phyloP scores from a whole-genome alignment of 1,140 invertebrate species.

The Oppia nitens region DNA sequence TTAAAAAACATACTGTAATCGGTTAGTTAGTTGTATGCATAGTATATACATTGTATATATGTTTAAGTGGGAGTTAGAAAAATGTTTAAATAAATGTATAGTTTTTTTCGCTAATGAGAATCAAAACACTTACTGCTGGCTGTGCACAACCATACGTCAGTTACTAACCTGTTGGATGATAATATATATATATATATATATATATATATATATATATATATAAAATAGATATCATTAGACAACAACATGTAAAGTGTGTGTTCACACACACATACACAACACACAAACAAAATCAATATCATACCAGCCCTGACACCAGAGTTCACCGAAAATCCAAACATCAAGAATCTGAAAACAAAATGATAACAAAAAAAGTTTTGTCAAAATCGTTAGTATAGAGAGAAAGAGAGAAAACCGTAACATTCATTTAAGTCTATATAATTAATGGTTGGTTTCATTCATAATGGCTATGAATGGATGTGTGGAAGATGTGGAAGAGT shows the following conservation, averaged over 20 bases:
- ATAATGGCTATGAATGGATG: not conserved
- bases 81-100: not conserved
- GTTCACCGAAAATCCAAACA: conserved; percentile 78
- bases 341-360: conserved; percentile 37
- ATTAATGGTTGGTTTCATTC: not conserved
- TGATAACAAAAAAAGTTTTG: too few relatives aligned
- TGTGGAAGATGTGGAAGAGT: not conserved
- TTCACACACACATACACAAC: too few relatives aligned
- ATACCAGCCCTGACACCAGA: conserved; percentile 74
- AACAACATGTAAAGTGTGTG: too few relatives aligned
- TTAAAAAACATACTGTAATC: too few relatives aligned
- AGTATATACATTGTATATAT: not conserved
- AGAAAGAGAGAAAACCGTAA: too few relatives aligned
- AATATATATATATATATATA: not conserved
- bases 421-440: too few relatives aligned
- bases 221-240: not conserved
- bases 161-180: conserved; percentile 38
- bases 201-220: not conserved
- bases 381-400: too few relatives aligned
- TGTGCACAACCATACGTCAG: conserved; percentile 93
- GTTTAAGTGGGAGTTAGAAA: not conserved
- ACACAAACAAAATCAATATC: not conserved
- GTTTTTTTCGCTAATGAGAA: not conserved
- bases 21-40: too few relatives aligned
- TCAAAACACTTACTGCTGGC: conserved; percentile 31